phyloP scores from a whole-genome alignment of 2,888 invertebrate genomes.

The Microctonus brassicae region DNA sequence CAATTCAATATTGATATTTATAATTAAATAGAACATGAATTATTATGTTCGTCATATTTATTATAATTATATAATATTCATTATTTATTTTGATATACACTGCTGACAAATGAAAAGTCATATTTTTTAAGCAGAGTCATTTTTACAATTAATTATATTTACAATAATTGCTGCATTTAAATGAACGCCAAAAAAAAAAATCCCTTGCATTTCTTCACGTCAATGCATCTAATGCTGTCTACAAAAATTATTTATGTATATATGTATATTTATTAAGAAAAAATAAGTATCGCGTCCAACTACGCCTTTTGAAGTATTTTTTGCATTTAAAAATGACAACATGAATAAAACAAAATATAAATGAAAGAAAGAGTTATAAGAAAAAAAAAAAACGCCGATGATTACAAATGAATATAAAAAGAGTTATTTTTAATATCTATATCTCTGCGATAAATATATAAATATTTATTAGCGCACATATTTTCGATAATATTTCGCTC shows the following conservation, averaged over 20 bases:
- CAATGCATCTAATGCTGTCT: background rate
- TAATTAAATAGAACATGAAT: background rate
- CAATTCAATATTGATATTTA: background rate
- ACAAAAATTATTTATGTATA: constrained; percentile 4
- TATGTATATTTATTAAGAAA: constrained; percentile 1
- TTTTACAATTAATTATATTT: too few species aligned
- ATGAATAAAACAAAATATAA: constrained; percentile 5
- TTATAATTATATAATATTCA: background rate
- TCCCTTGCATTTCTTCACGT: background rate
- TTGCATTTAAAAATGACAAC: constrained; percentile 16
- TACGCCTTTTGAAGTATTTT: constrained; percentile 21
- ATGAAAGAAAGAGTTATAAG: background rate
- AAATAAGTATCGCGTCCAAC: constrained; percentile 20
- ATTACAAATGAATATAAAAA: background rate
- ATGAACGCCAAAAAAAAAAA: too few species aligned
- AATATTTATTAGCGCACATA: background rate
- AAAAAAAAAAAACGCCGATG: constrained; percentile 7
- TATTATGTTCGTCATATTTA: background rate
- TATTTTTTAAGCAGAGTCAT: too few species aligned
- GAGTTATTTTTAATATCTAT: background rate
- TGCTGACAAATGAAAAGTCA: too few species aligned
- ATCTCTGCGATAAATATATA: background rate
- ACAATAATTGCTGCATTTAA: too few species aligned
- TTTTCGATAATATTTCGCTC: background rate
- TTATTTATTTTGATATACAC: too few species aligned